phyloP scores from a whole-genome alignment of 2,113 vertebrate genomes.

The Lophius piscatorius region DNA sequence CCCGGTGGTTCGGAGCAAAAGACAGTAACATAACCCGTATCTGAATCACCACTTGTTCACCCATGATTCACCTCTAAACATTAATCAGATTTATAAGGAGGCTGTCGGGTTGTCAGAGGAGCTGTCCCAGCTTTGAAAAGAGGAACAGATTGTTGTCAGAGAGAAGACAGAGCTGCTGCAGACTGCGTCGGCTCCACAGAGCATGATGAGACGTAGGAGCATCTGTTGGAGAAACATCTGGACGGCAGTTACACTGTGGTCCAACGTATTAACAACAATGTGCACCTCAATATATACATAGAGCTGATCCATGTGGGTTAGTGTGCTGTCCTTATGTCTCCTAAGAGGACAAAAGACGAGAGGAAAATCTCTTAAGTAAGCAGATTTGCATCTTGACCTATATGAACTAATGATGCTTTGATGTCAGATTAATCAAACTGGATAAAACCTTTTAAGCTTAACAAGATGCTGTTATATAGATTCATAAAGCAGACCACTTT shows the following conservation, averaged over 20 bases:
- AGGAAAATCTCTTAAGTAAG: background rate
- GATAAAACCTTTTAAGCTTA: no score
- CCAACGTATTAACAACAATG: slow-evolving; percentile 25
- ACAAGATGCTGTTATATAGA: no score
- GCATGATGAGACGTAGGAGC: slow-evolving; percentile 10
- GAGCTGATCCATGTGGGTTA: background rate
- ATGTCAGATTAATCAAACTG: no score
- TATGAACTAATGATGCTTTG: no score
- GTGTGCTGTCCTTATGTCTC: slow-evolving; percentile 23
- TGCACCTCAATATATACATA: slow-evolving; percentile 24
- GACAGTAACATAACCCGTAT: slow-evolving; percentile 65
- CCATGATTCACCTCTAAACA: slow-evolving; percentile 62
- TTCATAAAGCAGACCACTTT: no score
- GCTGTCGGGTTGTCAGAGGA: slow-evolving; percentile 12
- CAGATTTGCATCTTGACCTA: background rate
- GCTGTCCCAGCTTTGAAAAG: slow-evolving; percentile 12
- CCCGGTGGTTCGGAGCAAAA: slow-evolving; percentile 53
- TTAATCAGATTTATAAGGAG: slow-evolving; percentile 33
- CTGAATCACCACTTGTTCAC: slow-evolving; percentile 52
- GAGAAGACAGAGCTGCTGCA: slow-evolving; percentile 1
- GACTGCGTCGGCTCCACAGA: slow-evolving; percentile 9
- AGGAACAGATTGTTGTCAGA: background rate
- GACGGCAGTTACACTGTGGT: slow-evolving; percentile 40
- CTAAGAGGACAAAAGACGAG: background rate
- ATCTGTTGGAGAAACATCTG: slow-evolving; percentile 60